A percentile compares a stretch with the other conserved stretches of the same genome.
Evolutionary conservation across 2,113 vertebrate species (phyloP).

Genomic region (Merops nubicus): DNA sequence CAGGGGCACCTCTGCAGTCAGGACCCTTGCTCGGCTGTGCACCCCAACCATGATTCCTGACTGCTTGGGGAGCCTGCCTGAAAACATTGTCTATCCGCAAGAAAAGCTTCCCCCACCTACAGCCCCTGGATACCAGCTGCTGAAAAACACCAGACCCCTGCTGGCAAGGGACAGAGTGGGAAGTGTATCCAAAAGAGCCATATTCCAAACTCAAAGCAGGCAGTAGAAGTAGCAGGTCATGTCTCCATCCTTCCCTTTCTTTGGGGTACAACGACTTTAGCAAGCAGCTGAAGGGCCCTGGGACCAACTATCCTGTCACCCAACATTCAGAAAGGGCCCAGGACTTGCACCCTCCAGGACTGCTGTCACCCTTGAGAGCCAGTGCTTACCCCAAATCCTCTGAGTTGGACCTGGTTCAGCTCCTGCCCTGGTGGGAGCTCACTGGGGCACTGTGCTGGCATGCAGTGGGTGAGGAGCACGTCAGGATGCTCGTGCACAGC

Average conservation of each 20-base stretch:
- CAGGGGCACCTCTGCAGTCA: neutral
- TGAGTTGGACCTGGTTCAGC: neutral
- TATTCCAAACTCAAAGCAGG: neutral
- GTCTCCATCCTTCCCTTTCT: neutral
- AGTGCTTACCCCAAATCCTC: neutral
- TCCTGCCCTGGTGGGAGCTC: neutral
- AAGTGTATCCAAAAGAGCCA: neutral
- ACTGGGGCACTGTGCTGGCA: fast-evolving
- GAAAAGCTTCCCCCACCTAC: neutral
- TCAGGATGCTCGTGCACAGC: neutral
- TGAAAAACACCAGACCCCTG: neutral
- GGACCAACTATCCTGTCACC: neutral
- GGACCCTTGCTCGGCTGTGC: neutral
- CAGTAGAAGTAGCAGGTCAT: neutral
- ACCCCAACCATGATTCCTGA: neutral
- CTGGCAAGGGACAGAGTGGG: neutral
- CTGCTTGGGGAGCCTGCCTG: neutral
- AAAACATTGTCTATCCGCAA: neutral
- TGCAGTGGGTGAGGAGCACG: neutral
- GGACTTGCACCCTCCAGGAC: neutral
- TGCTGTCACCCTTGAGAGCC: neutral
- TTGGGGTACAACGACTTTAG: neutral
- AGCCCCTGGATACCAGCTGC: fast-evolving
- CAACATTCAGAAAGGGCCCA: neutral
- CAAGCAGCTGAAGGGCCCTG: neutral